Evolutionary conservation across 2,797 vertebrate species (phyloP).

Genomic region (Onychomys leucogaster): DNA sequence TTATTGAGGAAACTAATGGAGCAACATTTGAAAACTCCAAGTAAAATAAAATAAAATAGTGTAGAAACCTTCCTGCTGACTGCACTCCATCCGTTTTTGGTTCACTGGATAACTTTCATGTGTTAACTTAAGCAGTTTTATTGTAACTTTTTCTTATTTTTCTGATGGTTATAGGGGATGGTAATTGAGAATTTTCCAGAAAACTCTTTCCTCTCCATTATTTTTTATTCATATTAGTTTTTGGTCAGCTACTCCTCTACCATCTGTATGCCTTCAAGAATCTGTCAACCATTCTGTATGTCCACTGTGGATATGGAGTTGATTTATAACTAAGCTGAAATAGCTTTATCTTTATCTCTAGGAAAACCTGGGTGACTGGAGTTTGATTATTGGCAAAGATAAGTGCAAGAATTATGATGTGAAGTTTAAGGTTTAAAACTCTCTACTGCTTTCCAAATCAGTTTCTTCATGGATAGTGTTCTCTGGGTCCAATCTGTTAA

Average conservation of each 20-base stretch:
- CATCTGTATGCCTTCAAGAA: background rate
- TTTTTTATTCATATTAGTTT: background rate
- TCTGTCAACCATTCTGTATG: background rate
- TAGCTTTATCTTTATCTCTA: background rate
- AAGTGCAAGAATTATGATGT: background rate
- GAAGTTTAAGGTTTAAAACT: background rate
- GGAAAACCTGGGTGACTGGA: background rate
- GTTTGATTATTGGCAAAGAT: background rate
- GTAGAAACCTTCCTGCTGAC: background rate
- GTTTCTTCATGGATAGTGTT: background rate
- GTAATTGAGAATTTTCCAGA: background rate
- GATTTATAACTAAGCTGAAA: background rate
- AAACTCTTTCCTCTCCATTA: background rate
- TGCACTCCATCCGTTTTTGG: background rate
- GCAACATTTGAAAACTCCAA: background rate
- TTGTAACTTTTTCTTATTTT: background rate
- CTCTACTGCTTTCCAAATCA: background rate
- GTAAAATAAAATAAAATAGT: background rate
- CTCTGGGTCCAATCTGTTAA: background rate
- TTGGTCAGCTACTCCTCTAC: background rate
- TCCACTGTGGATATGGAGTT: background rate
- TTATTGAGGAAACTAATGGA: background rate
- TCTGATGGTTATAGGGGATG: fast-evolving
- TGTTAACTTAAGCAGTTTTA: background rate
- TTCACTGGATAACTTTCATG: background rate